A percentile compares a stretch with the other conserved stretches of the same genome.
These are phyloP conservation scores for Pampus argenteus DNA, from an alignment of 2,797 vertebrate genomes.

Conservation along the genomic window DNA sequence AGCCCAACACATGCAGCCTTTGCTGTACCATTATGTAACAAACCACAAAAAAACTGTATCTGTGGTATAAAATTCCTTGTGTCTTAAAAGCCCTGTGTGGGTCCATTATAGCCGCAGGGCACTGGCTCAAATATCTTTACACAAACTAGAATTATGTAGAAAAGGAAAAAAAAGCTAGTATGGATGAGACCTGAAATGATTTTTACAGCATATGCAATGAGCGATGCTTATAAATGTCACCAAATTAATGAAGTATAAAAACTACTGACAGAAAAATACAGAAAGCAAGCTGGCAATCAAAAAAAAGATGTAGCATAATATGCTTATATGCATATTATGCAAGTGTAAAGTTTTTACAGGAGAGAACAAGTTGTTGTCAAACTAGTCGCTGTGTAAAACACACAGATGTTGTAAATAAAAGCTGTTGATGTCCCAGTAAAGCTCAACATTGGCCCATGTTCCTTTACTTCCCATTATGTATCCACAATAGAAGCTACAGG, in stretches of 20 bases:
- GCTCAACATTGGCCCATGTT: background rate
- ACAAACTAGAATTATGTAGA: slow-evolving; percentile 15
- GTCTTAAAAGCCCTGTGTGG: slow-evolving; percentile 38
- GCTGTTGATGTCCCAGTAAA: background rate
- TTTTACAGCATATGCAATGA: slow-evolving; percentile 3
- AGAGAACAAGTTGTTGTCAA: slow-evolving; percentile 6
- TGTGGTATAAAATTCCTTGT: slow-evolving; percentile 51
- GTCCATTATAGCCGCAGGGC: slow-evolving; percentile 48
- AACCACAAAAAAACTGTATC: slow-evolving; percentile 47
- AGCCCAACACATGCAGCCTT: slow-evolving; percentile 33
- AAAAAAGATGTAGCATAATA: slow-evolving; percentile 25
- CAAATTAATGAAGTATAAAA: slow-evolving; percentile 10
- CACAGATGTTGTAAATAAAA: background rate
- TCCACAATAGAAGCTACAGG: slow-evolving; percentile 15
- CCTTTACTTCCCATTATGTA: slow-evolving; percentile 15
- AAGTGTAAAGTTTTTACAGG: background rate
- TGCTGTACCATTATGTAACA: slow-evolving; percentile 34
- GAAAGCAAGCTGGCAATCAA: slow-evolving; percentile 19
- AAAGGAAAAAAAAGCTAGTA: slow-evolving; percentile 1
- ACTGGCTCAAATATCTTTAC: slow-evolving; percentile 55
- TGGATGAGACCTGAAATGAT: slow-evolving; percentile 2
- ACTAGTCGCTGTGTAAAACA: slow-evolving; percentile 9
- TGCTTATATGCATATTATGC: no score
- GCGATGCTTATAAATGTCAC: slow-evolving; percentile 6
- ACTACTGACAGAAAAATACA: background rate